Percentiles rank a stretch among this genome's conserved stretches.
phyloP scores from a whole-genome alignment of 2,113 vertebrate species.

The Pygoscelis antarcticus region DNA sequence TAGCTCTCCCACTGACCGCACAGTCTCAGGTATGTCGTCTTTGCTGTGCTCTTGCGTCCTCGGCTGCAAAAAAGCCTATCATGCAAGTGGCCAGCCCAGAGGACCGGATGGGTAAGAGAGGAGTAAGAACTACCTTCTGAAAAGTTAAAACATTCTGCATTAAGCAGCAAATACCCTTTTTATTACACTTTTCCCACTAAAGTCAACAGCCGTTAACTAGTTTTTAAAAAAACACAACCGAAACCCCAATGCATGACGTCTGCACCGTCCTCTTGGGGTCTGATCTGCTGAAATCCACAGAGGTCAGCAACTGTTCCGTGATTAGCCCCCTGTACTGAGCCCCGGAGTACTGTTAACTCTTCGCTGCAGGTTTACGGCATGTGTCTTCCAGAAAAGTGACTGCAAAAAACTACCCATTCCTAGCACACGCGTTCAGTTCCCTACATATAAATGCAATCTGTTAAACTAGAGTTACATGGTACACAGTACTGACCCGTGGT shows the following conservation, averaged over 20 bases:
- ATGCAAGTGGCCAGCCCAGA: not conserved
- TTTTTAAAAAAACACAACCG: not conserved
- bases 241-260: not conserved
- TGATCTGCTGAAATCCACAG: not conserved
- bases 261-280: not conserved
- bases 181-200: not conserved
- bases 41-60: not conserved
- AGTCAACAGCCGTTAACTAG: not conserved
- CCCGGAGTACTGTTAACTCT: not conserved
- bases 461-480: not conserved
- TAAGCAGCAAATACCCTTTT: not conserved
- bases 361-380: not conserved
- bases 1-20: not conserved
- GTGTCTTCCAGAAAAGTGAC: not conserved
- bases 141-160: not conserved
- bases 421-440: not conserved
- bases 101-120: not conserved
- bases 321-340: not conserved
- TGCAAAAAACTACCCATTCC: not conserved
- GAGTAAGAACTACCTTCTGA: not conserved
- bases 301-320: not conserved
- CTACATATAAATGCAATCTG: not conserved
- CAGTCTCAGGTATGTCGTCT: rapidly evolving
- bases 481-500: not conserved
- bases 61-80: not conserved